Base-by-base conservation (phyloP, 2,113 vertebrate genomes). In the Saccopteryx leptura region DNA sequence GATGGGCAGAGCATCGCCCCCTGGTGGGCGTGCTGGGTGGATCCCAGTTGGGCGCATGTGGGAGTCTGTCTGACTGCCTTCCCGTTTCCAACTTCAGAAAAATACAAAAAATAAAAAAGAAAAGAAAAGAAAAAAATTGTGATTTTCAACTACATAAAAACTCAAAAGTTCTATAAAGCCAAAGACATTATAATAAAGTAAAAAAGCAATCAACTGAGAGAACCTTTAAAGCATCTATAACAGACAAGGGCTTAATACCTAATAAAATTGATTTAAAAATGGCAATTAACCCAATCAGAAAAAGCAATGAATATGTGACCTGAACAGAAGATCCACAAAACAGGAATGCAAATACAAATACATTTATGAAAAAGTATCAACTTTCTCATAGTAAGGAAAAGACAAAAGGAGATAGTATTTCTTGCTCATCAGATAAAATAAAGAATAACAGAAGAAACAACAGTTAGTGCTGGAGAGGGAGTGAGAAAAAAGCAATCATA, bases 151-250 rank as follows among this genome's bases (percentile, higher is more conserved):
- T 87, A 69, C 39, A 61, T 78, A 90, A 92, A 48, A 86, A 65
- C 13, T 87, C 86, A 92, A 95, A 24, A 87, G 68, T 75, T 93
- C 21, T 75, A 31, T 92, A 90, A 90, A 92, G 11, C 19, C 72
- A 93, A 83, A 93, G 58, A 31, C 23, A 39, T 80, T 87, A 52
- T 72, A 81, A 76, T 89, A 87, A 76, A 80, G 66, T 61, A 12
- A 95, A 90, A 89, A 71, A 17, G 54, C 8, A 92, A 66, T 71
- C 76, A 26, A 60, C 31, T 52, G 31, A 89, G 39, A 91, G 48
- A 33, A 94, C 18, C 39, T 63, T 74, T 88, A 90, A 52, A 95
- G 50, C 60, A 63, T 79, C 56, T 78, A 46, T 69, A 63, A 75
- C 50, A 83, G 61, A 58, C 8, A 92, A 94, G 78, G 14, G 1